Evolutionary conservation across 2,888 invertebrate species (phyloP).

Genomic region (Toxonevra muliebris): DNA sequence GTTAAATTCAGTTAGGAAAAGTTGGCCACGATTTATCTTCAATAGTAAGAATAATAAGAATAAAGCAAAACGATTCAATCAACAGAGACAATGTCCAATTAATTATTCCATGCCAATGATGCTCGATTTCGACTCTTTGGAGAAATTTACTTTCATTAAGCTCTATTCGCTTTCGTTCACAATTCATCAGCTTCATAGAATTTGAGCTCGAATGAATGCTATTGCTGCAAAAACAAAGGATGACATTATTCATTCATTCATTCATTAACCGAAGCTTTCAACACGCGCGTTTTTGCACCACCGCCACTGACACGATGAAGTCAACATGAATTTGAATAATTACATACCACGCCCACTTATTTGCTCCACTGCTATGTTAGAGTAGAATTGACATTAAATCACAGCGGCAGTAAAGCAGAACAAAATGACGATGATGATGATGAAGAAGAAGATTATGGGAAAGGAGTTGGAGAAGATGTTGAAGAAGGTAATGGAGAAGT

Average conservation of each 20-base stretch:
- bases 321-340: not conserved
- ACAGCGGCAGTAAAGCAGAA: not conserved
- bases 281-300: not conserved
- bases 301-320: not conserved
- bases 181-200: not conserved
- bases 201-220: no score
- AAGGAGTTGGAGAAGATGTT: not conserved
- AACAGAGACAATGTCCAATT: no score
- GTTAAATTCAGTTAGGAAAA: no score
- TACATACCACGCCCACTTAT: not conserved
- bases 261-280: not conserved
- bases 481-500: no score
- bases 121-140: no score
- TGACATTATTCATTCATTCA: not conserved
- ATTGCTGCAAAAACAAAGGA: not conserved
- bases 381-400: not conserved
- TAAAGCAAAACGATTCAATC: no score
- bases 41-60: no score
- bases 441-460: not conserved
- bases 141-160: conserved; percentile 1
- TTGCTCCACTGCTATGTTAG: not conserved
- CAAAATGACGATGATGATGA: not conserved
- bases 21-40: no score
- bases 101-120: no score
- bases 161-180: not conserved